Evolutionary conservation across 1,140 invertebrate species (phyloP), one percentile per base, ranked within the genome.

Genomic region (Nebria ingens): DNA sequence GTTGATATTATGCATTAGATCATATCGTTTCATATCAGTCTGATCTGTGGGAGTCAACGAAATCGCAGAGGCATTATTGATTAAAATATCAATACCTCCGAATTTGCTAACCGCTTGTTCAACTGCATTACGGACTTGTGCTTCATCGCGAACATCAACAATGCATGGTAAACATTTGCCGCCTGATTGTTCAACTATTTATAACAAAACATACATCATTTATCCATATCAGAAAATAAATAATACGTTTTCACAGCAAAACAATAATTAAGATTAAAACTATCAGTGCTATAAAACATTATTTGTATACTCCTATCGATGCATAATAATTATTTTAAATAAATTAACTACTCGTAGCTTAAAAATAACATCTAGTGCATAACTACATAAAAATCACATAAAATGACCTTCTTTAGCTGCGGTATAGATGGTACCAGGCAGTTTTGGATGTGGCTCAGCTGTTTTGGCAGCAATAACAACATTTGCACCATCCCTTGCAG

Each of bases 31-130:
- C 94, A 98, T 98, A 17, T 92, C 84, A 0, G 94, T 97, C 1
- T 84, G 73, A 2, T 80, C 67, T 0, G 96, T 98, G 12, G 78
- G 79, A 0, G 93, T 95, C 19, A 99, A 76, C 19, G 85, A 88
- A 63, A 99, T 99, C 15, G 97, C 96, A 65, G 92, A 96, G 0
- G 95, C 95, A 80, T 98, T 98, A 71, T 98, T 98, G 2, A 98
- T 75, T 4, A 94, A 64, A 60, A 98, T 89, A 69, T 98, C 96
- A 65, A 98, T 97, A 2, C 93, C 93, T 51, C 96, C 96, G 77
- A 99, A 99, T 68, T 88, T 87, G 40, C 87, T 79, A 0, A 97
- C 84, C 11, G 94, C 86, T 59, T 82, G 80, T 61, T 94, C 81
- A 17, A 99, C 83, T n/a, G 95, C 94, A 19, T 77, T 76, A 57